These are phyloP conservation scores for Zapus hudsonius DNA, from an alignment of 2,113 vertebrate species.

Conservation along the genomic window DNA sequence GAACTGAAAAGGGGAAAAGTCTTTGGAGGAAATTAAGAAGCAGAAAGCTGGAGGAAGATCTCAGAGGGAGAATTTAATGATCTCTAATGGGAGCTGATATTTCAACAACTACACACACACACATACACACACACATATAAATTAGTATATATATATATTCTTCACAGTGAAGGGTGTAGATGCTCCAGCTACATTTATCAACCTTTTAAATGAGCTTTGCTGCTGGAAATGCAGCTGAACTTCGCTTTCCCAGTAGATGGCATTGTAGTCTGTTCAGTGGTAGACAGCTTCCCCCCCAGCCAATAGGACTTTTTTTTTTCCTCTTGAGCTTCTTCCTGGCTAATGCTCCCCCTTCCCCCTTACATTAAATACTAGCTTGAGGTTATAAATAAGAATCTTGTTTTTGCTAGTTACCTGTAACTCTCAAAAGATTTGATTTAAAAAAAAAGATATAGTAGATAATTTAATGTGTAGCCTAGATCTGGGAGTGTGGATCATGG, in stretches of 20 bases:
- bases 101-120: neutral
- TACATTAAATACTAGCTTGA: conserved; percentile 83
- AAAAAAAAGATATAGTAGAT: conserved; percentile 67
- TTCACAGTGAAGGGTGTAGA: neutral
- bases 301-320: conserved; percentile 45
- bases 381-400: conserved; percentile 85
- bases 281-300: conserved; percentile 9
- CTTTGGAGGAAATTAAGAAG: conserved; percentile 65
- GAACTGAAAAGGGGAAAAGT: neutral
- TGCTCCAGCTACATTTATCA: conserved; percentile 45
- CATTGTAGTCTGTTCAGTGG: conserved; percentile 80
- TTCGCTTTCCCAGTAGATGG: conserved; percentile 83
- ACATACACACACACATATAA: neutral
- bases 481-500: conserved; percentile 53
- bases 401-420: conserved; percentile 78
- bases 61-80: conserved; percentile 47
- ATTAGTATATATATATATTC: neutral
- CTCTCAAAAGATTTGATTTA: conserved; percentile 80
- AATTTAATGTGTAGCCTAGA: conserved; percentile 71
- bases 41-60: conserved; percentile 55
- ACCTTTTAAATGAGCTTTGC: conserved; percentile 51
- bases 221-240: conserved; percentile 26
- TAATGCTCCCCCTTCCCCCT: conserved; percentile 67
- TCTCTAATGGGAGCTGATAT: conserved; percentile 43
- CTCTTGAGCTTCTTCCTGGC: conserved; percentile 66